These are phyloP conservation scores for Pelosia muscerda DNA, from an alignment of 2,888 invertebrate genomes.

Conservation along the genomic window DNA sequence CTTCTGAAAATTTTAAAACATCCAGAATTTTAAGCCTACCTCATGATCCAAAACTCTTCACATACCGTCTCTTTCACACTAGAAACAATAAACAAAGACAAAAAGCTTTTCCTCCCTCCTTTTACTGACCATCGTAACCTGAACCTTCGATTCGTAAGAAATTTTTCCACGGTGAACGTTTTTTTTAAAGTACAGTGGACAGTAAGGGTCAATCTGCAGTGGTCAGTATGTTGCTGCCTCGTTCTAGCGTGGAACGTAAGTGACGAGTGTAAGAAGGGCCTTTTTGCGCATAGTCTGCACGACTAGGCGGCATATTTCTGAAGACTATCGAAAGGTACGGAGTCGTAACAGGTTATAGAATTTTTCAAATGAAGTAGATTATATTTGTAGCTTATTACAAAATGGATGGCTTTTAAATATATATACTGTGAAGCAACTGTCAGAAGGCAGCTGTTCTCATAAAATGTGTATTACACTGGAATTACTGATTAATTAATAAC, in stretches of 20 bases:
- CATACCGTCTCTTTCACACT: conserved; percentile 63
- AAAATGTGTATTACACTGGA: no score
- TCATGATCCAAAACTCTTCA: conserved; percentile 61
- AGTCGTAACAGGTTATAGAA: conserved; percentile 46
- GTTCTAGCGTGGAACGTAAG: conserved; percentile 77
- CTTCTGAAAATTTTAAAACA: conserved; percentile 15
- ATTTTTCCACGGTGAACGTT: conserved; percentile 6
- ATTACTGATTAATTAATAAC: no score
- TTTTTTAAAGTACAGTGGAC: conserved; percentile 32
- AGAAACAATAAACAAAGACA: conserved; percentile 74
- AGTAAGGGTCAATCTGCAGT: conserved; percentile 41
- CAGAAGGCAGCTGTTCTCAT: no score
- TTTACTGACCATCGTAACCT: conserved; percentile 50
- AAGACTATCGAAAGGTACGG: conserved; percentile 55
- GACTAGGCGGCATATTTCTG: conserved; percentile 85
- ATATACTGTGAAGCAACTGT: no score
- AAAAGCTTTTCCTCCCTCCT: conserved; percentile 63
- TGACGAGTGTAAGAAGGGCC: conserved; percentile 82
- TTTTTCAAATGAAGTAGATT: not conserved
- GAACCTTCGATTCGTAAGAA: conserved; percentile 40
- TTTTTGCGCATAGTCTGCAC: conserved; percentile 85
- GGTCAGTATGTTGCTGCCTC: conserved; percentile 54
- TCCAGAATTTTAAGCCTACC: conserved; percentile 40
- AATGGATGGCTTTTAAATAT: no score
- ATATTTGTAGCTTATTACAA: not conserved